These are phyloP conservation scores for Cygnus buccinator DNA, from an alignment of 2,113 vertebrate species.

Conservation along the genomic window DNA sequence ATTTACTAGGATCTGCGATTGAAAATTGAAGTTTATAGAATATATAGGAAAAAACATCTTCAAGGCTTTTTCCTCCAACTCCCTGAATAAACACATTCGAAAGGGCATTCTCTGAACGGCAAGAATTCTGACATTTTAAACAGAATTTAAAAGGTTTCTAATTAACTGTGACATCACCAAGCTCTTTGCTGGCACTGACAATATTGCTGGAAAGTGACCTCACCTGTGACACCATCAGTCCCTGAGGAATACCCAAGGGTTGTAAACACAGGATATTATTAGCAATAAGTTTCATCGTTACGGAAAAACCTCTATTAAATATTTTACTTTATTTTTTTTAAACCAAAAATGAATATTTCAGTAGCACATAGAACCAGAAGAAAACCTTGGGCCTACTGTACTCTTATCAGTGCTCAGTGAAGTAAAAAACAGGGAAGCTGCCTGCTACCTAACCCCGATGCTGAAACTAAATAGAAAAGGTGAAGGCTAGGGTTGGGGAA, in stretches of 20 bases:
- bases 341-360: not conserved
- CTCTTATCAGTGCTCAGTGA: not conserved
- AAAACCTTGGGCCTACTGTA: not conserved
- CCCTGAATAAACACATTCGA: not conserved
- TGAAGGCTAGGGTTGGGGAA: not conserved
- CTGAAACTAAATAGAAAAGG: not conserved
- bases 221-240: not conserved
- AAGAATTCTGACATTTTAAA: not conserved
- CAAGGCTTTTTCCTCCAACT: not conserved
- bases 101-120: not conserved
- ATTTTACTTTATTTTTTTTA: not conserved
- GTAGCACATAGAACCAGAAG: not conserved
- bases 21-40: not conserved
- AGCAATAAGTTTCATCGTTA: not conserved
- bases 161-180: not conserved
- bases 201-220: not conserved
- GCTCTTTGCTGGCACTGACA: not conserved
- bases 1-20: not conserved
- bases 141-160: not conserved
- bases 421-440: not conserved
- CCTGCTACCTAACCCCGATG: not conserved
- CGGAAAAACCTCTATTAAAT: not conserved
- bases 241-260: not conserved
- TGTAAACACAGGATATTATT: not conserved
- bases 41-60: not conserved